These are phyloP conservation scores for Pterostichus madidus DNA, from an alignment of 2,888 invertebrate species.

Conservation along the genomic window DNA sequence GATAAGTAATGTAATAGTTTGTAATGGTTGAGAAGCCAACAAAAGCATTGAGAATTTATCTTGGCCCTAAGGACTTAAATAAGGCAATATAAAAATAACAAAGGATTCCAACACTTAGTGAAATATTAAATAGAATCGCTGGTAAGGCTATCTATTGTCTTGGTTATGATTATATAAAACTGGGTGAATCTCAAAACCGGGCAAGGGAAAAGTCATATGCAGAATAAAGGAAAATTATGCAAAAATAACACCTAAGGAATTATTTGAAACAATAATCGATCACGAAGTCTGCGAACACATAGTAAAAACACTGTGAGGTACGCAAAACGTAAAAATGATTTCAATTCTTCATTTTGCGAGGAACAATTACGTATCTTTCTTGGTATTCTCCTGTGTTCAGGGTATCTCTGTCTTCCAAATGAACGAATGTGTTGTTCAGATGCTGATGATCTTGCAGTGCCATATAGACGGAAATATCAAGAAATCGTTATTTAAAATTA, in stretches of 20 bases:
- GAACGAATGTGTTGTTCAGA: constrained; percentile 8
- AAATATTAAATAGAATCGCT: too few species aligned
- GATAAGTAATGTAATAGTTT: too few species aligned
- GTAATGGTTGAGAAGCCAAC: too few species aligned
- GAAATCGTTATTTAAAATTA: constrained; percentile 21
- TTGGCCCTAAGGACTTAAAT: too few species aligned
- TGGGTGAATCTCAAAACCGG: neutral
- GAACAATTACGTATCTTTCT: neutral
- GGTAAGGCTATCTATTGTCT: too few species aligned
- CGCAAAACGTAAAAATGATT: constrained; percentile 10
- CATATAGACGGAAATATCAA: neutral
- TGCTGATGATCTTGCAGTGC: neutral
- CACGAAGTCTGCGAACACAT: constrained; percentile 19
- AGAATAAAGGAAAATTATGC: constrained; percentile 17
- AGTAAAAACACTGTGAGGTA: constrained; percentile 18
- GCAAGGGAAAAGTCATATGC: constrained; percentile 6
- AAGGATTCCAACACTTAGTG: too few species aligned
- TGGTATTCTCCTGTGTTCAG: neutral
- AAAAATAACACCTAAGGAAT: neutral
- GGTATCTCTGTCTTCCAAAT: constrained; percentile 1
- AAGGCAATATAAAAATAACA: too few species aligned
- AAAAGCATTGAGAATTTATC: too few species aligned
- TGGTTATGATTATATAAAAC: constrained; percentile 9
- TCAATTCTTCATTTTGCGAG: neutral
- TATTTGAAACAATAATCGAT: constrained; percentile 16